phyloP scores from a whole-genome alignment of 2,113 vertebrate species.

The Seriola aureovittata region DNA sequence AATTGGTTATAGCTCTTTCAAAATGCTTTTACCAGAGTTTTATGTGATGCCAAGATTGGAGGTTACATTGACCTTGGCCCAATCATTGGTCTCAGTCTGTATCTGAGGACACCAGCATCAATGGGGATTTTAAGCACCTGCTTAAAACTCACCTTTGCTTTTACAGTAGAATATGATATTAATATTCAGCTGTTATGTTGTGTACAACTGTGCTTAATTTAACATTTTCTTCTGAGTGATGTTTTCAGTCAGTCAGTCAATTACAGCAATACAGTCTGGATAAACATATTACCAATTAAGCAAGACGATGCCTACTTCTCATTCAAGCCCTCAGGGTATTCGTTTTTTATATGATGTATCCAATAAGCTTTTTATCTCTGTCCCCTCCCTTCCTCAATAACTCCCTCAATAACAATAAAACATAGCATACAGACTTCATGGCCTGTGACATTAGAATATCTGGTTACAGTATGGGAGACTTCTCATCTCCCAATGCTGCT shows the following conservation, averaged over 20 bases:
- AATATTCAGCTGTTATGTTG: not conserved
- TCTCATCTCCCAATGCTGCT: conserved; percentile 22
- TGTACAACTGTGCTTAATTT: not conserved
- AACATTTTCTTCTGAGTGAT: not conserved
- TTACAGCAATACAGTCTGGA: conserved; percentile 22
- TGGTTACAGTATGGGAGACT: not conserved
- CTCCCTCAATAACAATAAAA: conserved; percentile 51
- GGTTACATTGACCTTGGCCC: not conserved
- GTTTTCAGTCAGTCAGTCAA: not conserved
- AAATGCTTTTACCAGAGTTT: not conserved
- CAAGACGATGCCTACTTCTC: not conserved
- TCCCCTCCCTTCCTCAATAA: conserved; percentile 14
- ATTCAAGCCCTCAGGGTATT: conserved; percentile 29
- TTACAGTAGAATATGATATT: not conserved
- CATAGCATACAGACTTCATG: conserved; percentile 35
- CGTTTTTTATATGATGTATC: conserved; percentile 35
- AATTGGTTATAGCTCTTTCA: not conserved
- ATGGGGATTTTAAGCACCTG: not conserved
- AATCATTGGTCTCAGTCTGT: not conserved
- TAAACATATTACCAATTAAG: conserved; percentile 30
- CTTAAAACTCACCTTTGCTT: not conserved
- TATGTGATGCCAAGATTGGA: not conserved
- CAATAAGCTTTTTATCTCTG: conserved; percentile 35
- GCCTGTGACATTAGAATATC: conserved; percentile 42
- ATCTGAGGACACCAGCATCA: not conserved